Conservation (phyloP, 2,888 invertebrate genomes). For the Ophonus ardosiacus region DNA sequence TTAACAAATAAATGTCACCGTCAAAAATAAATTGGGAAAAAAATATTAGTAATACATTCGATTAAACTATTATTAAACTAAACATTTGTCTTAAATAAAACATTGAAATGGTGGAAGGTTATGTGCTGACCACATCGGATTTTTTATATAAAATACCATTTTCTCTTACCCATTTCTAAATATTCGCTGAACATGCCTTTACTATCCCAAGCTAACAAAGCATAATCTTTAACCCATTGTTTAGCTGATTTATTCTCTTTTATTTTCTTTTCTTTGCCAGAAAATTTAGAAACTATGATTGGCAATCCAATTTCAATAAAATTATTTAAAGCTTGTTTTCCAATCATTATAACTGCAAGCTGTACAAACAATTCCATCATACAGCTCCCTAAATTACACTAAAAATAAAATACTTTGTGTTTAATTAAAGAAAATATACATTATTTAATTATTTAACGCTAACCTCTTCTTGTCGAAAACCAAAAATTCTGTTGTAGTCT, state of each 20-base stretch:
- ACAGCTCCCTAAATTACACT: constrained; percentile 88
- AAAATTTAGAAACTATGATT: constrained; percentile 52
- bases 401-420: constrained; percentile 47
- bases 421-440: neutral
- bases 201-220: constrained; percentile 78
- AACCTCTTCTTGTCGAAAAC: constrained; percentile 81
- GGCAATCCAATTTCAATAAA: constrained; percentile 85
- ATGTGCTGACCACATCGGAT: neutral
- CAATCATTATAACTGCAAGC: constrained; percentile 86
- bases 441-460: neutral
- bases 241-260: neutral
- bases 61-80: neutral
- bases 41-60: neutral
- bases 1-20: too few species aligned
- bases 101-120: too few species aligned
- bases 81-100: neutral
- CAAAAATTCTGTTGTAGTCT: constrained; percentile 78
- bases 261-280: neutral
- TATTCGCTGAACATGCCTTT: constrained; percentile 85
- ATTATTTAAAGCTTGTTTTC: constrained; percentile 87
- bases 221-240: constrained; percentile 36
- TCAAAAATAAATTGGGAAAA: neutral
- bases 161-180: constrained; percentile 78
- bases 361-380: constrained; percentile 88
- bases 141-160: neutral